These are phyloP conservation scores for Mellivora capensis DNA, from an alignment of 2,113 vertebrate species.

Conservation along the genomic window DNA sequence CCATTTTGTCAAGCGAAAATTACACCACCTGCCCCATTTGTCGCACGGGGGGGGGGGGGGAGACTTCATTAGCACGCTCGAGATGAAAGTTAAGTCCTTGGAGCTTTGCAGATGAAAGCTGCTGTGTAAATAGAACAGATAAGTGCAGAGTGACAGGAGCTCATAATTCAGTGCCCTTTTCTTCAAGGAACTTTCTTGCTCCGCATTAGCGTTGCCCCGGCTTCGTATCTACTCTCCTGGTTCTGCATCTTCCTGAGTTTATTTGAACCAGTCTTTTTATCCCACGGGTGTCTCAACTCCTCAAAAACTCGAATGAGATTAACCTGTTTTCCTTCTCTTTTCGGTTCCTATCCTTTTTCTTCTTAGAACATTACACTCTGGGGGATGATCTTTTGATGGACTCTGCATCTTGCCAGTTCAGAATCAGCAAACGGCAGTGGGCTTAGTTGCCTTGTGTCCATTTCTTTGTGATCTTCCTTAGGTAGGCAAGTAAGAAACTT, in stretches of 20 bases:
- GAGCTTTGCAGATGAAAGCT: background rate
- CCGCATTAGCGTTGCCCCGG: background rate
- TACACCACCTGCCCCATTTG: background rate
- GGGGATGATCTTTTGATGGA: background rate
- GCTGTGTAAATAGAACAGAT: background rate
- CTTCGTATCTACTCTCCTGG: background rate
- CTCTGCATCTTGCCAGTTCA: background rate
- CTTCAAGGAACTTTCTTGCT: background rate
- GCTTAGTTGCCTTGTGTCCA: background rate
- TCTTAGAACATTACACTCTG: background rate
- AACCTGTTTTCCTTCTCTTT: background rate
- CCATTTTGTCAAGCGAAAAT: background rate
- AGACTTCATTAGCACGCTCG: background rate
- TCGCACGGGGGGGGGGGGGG: background rate
- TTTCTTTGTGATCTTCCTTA: background rate
- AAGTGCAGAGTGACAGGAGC: background rate
- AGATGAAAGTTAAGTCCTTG: background rate
- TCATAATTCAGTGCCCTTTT: background rate
- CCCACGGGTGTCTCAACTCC: background rate
- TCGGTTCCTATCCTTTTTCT: background rate
- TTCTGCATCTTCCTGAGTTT: background rate
- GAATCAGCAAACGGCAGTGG: background rate
- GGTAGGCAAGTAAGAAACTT: background rate
- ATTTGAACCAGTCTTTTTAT: background rate
- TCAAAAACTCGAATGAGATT: background rate